Percentiles rank a stretch among this genome's conserved stretches.
These are phyloP conservation scores for Sclerurus mexicanus DNA, from an alignment of 2,113 vertebrate species.

Conservation along the genomic window DNA sequence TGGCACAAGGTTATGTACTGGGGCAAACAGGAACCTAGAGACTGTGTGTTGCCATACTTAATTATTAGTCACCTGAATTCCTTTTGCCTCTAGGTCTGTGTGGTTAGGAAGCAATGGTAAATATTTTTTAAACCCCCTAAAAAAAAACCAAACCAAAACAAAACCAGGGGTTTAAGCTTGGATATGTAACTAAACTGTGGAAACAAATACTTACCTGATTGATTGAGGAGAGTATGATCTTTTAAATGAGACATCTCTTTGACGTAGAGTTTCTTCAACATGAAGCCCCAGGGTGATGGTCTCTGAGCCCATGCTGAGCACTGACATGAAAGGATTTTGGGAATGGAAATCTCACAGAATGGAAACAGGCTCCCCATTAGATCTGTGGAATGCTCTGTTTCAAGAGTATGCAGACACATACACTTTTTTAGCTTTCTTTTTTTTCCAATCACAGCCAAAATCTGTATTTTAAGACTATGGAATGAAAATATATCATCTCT, in stretches of 20 bases:
- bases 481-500: background rate
- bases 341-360: background rate
- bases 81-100: conserved; percentile 7
- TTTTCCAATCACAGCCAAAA: background rate
- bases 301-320: background rate
- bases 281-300: background rate
- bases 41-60: conserved; percentile 26
- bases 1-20: background rate
- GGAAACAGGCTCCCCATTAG: background rate
- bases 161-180: background rate
- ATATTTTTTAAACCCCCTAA: background rate
- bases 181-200: background rate
- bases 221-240: background rate
- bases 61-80: conserved; percentile 23
- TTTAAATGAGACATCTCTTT: background rate
- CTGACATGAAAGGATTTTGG: background rate
- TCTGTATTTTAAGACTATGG: background rate
- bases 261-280: background rate
- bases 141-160: background rate
- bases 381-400: background rate
- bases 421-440: background rate
- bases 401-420: background rate
- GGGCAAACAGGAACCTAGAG: conserved; percentile 57
- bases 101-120: conserved; percentile 8
- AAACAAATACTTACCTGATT: background rate